phyloP scores from a whole-genome alignment of 2,113 vertebrate species.

The Lipophrys pholis region DNA sequence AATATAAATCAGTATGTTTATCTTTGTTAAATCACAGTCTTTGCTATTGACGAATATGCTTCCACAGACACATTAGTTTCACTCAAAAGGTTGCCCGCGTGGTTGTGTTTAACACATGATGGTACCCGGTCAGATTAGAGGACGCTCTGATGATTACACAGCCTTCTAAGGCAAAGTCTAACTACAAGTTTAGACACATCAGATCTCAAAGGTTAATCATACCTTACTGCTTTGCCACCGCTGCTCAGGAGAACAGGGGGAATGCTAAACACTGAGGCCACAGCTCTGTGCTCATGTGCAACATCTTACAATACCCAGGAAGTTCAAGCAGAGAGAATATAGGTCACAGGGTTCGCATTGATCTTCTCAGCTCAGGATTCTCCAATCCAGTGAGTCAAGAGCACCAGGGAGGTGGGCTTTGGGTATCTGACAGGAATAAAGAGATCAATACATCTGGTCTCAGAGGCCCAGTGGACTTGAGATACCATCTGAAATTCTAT shows the following conservation, averaged over 20 bases:
- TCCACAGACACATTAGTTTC: too few species aligned
- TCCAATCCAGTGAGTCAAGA: slow-evolving; percentile 29
- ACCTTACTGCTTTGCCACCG: not conserved
- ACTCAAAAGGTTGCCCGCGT: slow-evolving; percentile 1
- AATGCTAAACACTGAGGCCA: slow-evolving; percentile 2
- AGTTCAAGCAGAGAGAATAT: slow-evolving; percentile 11
- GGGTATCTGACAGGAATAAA: slow-evolving; percentile 42
- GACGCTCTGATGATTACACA: not conserved
- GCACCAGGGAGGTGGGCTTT: slow-evolving; percentile 29
- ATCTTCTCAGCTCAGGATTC: slow-evolving; percentile 19
- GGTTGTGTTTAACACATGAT: slow-evolving; percentile 3
- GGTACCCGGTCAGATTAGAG: too few species aligned
- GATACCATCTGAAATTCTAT: slow-evolving; percentile 35
- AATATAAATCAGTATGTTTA: not conserved
- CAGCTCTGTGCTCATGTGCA: not conserved
- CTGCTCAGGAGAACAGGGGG: not conserved
- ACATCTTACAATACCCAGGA: not conserved
- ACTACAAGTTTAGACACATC: slow-evolving; percentile 33
- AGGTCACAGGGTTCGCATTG: slow-evolving; percentile 33
- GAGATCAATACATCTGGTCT: slow-evolving; percentile 56
- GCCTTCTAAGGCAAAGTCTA: slow-evolving; percentile 22
- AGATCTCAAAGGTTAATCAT: slow-evolving; percentile 7
- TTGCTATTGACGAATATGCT: too few species aligned
- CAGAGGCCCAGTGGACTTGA: slow-evolving; percentile 25
- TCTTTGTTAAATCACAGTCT: too few species aligned